Evolutionary conservation across 2,113 vertebrate genomes (phyloP).

Genomic region (Passer montanus): DNA sequence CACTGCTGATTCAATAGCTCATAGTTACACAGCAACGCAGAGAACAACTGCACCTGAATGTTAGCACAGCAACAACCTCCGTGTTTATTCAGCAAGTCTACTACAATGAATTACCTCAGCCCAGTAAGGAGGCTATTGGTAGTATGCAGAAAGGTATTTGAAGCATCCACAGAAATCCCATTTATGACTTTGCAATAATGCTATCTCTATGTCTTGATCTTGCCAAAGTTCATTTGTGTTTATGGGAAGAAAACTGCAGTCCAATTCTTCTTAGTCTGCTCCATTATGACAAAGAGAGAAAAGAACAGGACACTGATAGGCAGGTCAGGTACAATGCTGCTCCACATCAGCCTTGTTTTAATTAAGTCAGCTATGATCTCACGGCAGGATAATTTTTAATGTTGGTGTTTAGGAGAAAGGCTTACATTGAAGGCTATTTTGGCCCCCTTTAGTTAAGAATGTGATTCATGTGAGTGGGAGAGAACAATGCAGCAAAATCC

Average conservation of each 20-base stretch:
- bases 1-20: neutral
- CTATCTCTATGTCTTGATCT: neutral
- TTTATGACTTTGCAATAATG: constrained; percentile 17
- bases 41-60: neutral
- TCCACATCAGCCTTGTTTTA: constrained; percentile 36
- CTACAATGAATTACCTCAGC: neutral
- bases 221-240: constrained; percentile 21
- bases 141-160: neutral
- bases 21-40: neutral
- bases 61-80: neutral
- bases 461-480: constrained; percentile 63
- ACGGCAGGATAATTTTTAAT: constrained; percentile 43
- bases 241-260: neutral
- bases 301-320: neutral
- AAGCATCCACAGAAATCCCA: constrained; percentile 20
- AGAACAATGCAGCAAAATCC: constrained; percentile 4
- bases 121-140: neutral
- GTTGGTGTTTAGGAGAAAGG: constrained; percentile 58
- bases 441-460: constrained; percentile 47
- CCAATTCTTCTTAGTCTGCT: neutral
- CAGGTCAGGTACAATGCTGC: constrained; percentile 51
- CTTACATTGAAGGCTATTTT: constrained; percentile 35
- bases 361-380: constrained; percentile 55
- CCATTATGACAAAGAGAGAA: neutral
- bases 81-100: neutral